Evolutionary conservation across 2,888 invertebrate species (phyloP).

Genomic region (Lissocephala sabroskyi): DNA sequence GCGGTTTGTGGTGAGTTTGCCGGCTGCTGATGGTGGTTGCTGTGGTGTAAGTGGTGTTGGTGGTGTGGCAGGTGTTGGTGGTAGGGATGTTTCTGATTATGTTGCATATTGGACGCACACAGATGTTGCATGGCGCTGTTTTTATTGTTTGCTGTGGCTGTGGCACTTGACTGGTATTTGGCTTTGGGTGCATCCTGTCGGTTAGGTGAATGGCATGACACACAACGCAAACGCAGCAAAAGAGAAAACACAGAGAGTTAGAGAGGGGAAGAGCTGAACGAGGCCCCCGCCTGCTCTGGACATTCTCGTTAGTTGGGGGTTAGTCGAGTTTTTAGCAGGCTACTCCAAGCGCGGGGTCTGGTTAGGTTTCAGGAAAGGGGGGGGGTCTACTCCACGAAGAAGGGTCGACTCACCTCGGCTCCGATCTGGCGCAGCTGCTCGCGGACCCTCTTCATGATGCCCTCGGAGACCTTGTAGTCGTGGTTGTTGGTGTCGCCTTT

Average conservation of each 20-base stretch:
- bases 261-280: slow-evolving; percentile 3
- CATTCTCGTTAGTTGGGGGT: no score
- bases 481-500: slow-evolving; percentile 73
- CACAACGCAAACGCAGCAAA: slow-evolving; percentile 25
- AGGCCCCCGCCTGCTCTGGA: no score
- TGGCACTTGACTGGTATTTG: slow-evolving; percentile 56
- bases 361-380: no score
- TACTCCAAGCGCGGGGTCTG: no score
- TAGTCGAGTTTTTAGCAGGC: no score
- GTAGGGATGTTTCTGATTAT: slow-evolving; percentile 39
- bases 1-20: slow-evolving; percentile 59
- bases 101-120: no score
- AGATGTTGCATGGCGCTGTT: slow-evolving; percentile 53
- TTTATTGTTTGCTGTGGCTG: slow-evolving; percentile 50
- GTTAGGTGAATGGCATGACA: slow-evolving; percentile 17
- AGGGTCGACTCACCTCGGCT: slow-evolving; percentile 72
- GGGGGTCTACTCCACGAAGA: no score
- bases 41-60: slow-evolving; percentile 39
- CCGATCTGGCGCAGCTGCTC: slow-evolving; percentile 72
- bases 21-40: slow-evolving; percentile 51
- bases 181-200: slow-evolving; percentile 68
- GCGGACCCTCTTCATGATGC: slow-evolving; percentile 70
- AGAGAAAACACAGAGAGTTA: slow-evolving; percentile 19
- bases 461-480: slow-evolving; percentile 70
- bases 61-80: no score